Evolutionary conservation across 2,797 vertebrate genomes (phyloP), one percentile per base, ranked within the genome.

Genomic region (Carapus acus): DNA sequence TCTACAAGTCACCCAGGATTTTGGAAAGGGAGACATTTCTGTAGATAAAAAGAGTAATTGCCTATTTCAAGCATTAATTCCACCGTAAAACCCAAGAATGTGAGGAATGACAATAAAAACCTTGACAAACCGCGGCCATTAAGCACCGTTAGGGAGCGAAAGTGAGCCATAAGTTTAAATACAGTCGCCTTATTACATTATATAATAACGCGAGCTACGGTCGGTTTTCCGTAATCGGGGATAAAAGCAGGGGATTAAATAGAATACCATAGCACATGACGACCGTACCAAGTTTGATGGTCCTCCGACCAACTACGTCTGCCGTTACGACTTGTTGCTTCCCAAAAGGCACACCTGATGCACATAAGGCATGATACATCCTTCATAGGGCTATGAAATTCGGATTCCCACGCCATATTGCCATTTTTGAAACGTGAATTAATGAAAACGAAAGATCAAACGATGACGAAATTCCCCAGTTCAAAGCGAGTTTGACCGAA

Each of bases 301-400:
- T 72, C 72, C 74, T 76, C 76, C 37, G 41, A 61, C 57, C 11
- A 58, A 27, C 24, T 59, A 66, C 67, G 71, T n/a, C 37, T 27
- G 19, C 58, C 71, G 57, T n/a, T 33, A 47, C 16, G 71, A 87
- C 85, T 83, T 87, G 84, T 86, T 85, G 85, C 79, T 70, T 65
- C 23, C 1, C 19, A 17, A 18, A 62, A 42, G 11, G 20, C 12
- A 36, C 6, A 16, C 22, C 15, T 8, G 8, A 23, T 48, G 11
- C 4, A 8, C 31, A 1, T 40, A 9, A 33, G 1, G 11, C 31
- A 2, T 1, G 7, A 21, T 11, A 31, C 27, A 27, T 1, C 2
- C 24, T 3, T 3, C 0, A 8, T 16, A 36, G 37, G 17, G 1
- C 4, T 0, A 13, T 3, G 7, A 8, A 17, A 15, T 1, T 20